These are phyloP conservation scores for Merops nubicus DNA, from an alignment of 2,113 vertebrate genomes.

Conservation along the genomic window DNA sequence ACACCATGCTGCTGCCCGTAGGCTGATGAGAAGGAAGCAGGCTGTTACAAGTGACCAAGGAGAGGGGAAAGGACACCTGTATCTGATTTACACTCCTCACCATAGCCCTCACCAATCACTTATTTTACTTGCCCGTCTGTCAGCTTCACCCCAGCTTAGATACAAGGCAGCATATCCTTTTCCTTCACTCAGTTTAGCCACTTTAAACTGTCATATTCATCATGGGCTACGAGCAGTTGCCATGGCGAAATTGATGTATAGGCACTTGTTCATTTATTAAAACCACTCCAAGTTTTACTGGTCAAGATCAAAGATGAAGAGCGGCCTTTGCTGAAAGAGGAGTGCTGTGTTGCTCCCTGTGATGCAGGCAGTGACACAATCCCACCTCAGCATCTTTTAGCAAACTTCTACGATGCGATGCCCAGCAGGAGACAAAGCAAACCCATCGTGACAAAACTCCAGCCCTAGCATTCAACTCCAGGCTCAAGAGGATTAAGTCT, in stretches of 20 bases:
- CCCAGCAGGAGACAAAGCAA: neutral
- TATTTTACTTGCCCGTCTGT: neutral
- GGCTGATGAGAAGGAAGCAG: neutral
- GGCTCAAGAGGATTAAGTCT: neutral
- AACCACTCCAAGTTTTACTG: neutral
- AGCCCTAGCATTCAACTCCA: neutral
- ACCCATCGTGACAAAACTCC: neutral
- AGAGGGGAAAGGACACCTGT: neutral
- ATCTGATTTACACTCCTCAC: neutral
- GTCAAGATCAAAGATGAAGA: neutral
- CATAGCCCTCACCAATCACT: neutral
- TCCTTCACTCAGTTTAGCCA: neutral
- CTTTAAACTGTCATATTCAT: neutral
- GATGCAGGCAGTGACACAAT: neutral
- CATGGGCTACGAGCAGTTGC: neutral
- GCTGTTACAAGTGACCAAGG: neutral
- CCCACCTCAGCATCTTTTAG: neutral
- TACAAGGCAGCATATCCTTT: neutral
- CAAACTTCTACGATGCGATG: neutral
- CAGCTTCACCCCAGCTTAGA: neutral
- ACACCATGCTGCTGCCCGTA: neutral
- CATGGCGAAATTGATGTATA: neutral
- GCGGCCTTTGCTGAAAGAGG: neutral
- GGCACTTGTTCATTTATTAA: neutral
- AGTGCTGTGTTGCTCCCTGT: neutral